Evolutionary conservation across 2,888 invertebrate genomes (phyloP).

Genomic region (Coelinius sp.): DNA sequence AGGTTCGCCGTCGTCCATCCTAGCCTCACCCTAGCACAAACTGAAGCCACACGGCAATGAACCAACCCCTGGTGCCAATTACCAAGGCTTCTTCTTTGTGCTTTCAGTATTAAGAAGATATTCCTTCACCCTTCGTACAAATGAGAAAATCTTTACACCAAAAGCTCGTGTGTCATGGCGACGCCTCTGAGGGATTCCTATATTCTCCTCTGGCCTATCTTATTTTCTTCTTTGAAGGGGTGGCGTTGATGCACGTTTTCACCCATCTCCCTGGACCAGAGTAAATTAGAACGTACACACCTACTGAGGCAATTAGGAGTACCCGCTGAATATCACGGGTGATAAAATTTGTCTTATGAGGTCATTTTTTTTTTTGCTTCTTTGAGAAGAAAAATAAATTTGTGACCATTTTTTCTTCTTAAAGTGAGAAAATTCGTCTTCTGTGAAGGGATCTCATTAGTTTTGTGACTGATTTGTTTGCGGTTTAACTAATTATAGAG

Average conservation of each 20-base stretch:
- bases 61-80: conserved; percentile 40
- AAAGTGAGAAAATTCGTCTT: no score
- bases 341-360: conserved; percentile 28
- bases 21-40: background rate
- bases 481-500: no score
- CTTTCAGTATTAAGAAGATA: conserved; percentile 21
- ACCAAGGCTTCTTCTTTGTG: conserved; percentile 45
- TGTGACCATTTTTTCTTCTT: background rate
- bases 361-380: background rate
- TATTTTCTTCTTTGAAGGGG: conserved; percentile 8
- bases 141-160: conserved; percentile 25
- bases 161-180: conserved; percentile 19
- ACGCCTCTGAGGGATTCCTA: conserved; percentile 10
- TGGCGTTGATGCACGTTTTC: conserved; percentile 22
- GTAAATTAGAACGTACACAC: conserved; percentile 45
- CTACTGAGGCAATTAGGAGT: conserved; percentile 41
- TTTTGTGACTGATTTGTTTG: no score
- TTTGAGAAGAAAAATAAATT: background rate
- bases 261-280: conserved; percentile 28
- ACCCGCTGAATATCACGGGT: conserved; percentile 29
- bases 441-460: no score
- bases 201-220: conserved; percentile 1
- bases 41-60: conserved; percentile 26
- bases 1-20: conserved; percentile 31
- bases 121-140: background rate